Conservation (phyloP, 2,113 vertebrate species). For the Leuciscus idus region DNA sequence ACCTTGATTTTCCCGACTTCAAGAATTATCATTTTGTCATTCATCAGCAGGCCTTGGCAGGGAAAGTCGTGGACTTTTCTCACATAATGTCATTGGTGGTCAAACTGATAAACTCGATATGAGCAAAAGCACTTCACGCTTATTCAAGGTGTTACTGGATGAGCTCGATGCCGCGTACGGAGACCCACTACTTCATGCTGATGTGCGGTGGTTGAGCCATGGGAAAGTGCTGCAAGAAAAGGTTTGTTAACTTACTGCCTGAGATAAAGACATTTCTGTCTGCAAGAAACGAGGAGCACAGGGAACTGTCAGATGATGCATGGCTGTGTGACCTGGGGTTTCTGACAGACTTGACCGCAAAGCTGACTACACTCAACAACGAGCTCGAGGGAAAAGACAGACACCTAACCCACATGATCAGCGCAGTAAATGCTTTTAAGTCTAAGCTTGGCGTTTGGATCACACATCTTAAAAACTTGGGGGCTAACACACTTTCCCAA, state of each 20-base stretch:
- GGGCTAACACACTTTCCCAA: too few species aligned
- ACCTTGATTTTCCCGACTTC: not conserved
- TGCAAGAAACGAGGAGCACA: constrained; percentile 44
- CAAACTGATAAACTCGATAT: too few species aligned
- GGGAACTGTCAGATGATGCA: constrained; percentile 39
- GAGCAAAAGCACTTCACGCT: not conserved
- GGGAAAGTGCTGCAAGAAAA: constrained; percentile 18
- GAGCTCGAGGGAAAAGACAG: constrained; percentile 33
- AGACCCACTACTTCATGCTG: constrained; percentile 40
- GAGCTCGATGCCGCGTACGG: constrained; percentile 39
- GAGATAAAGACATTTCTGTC: constrained; percentile 39
- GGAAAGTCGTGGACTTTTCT: not conserved
- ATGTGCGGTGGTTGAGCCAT: constrained; percentile 24
- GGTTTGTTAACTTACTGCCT: constrained; percentile 27
- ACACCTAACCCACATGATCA: constrained; percentile 41
- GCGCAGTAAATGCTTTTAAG: constrained; percentile 41
- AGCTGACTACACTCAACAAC: constrained; percentile 33
- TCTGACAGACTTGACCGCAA: constrained; percentile 42
- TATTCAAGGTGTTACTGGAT: constrained; percentile 48
- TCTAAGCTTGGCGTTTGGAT: constrained; percentile 44
- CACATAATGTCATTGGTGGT: constrained; percentile 7
- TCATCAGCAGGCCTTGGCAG: not conserved
- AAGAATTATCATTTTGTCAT: not conserved
- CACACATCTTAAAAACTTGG: not conserved
- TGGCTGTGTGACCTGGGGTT: constrained; percentile 45